Conservation (phyloP, 2,113 vertebrate species). For the Pangasianodon hypophthalmus region DNA sequence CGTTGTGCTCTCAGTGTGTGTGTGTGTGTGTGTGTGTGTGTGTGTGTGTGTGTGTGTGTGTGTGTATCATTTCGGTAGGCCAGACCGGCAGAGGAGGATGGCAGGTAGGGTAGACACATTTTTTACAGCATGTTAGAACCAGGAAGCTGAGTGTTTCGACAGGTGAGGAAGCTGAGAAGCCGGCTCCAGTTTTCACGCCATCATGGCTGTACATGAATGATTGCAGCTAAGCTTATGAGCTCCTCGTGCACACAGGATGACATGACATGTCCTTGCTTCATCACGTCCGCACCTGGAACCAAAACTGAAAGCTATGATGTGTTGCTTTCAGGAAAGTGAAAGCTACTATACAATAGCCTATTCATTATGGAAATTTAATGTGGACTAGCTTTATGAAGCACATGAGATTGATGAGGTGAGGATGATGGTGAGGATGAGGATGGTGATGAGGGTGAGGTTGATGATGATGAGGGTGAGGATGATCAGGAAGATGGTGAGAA, state of each 20-base stretch:
- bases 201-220: background rate
- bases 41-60: background rate
- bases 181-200: background rate
- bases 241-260: background rate
- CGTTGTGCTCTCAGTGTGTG: slow-evolving; percentile 45
- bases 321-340: background rate
- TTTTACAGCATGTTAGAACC: background rate
- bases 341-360: background rate
- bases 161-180: background rate
- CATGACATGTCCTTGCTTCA: background rate
- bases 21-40: slow-evolving; percentile 19
- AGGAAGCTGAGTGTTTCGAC: background rate
- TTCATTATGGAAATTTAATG: background rate
- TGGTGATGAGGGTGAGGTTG: background rate
- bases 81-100: slow-evolving; percentile 59
- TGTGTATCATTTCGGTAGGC: background rate
- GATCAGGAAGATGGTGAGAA: too few relatives aligned
- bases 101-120: slow-evolving; percentile 34
- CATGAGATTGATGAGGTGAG: too few relatives aligned
- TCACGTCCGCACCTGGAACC: background rate
- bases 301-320: slow-evolving; percentile 13
- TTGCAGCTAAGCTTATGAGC: background rate
- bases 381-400: background rate
- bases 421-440: too few relatives aligned
- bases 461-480: background rate